Percentiles rank a stretch among this genome's conserved stretches.
phyloP scores from a whole-genome alignment of 2,888 invertebrate species.

The Rotaria sp. region DNA sequence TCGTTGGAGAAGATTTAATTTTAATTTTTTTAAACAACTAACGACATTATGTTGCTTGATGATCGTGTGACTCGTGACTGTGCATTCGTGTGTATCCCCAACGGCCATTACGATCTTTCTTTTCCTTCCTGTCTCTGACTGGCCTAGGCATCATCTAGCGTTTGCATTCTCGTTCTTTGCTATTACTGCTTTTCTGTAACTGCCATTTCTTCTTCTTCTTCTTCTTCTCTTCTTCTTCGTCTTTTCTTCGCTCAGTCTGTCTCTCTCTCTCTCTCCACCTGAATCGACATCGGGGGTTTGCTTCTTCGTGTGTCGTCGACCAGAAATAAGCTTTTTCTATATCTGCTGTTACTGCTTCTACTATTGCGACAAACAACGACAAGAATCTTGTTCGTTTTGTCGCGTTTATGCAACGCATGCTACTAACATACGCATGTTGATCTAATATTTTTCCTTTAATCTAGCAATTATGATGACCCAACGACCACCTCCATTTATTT shows the following conservation, averaged over 20 bases:
- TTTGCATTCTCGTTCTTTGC: background rate
- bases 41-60: background rate
- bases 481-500: constrained; percentile 8
- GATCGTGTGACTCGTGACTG: background rate
- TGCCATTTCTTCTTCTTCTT: background rate
- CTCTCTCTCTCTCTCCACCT: background rate
- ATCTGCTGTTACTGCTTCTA: background rate
- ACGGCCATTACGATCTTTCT: background rate
- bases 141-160: background rate
- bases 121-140: constrained; percentile 18
- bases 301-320: constrained; percentile 3
- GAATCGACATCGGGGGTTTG: background rate
- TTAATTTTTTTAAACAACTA: background rate
- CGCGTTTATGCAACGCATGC: background rate
- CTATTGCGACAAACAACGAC: constrained; percentile 24
- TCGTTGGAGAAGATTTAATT: background rate
- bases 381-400: constrained; percentile 10
- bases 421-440: background rate
- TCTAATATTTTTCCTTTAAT: background rate
- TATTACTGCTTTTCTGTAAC: background rate
- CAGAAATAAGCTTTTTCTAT: constrained; percentile 19
- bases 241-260: constrained; percentile 26
- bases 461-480: background rate
- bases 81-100: constrained; percentile 27
- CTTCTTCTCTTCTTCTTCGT: background rate